These are phyloP conservation scores for Otolemur crassicaudatus DNA, from an alignment of 2,797 vertebrate genomes.

Conservation along the genomic window DNA sequence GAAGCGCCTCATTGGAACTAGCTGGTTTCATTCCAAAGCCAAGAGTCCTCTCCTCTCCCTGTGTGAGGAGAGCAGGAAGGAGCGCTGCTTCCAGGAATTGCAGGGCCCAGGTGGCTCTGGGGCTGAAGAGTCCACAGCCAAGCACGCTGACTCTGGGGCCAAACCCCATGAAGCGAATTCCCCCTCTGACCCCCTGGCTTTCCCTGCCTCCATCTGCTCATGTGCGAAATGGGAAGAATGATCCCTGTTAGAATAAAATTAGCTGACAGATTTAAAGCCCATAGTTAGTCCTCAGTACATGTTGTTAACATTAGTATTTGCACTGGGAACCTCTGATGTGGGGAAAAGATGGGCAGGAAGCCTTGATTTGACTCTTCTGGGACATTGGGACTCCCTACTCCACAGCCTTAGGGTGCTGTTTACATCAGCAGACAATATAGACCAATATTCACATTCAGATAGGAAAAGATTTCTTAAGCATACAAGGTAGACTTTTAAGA, in stretches of 20 bases:
- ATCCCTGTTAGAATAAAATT: not conserved
- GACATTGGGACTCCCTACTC: not conserved
- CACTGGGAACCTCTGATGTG: not conserved
- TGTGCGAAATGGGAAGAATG: not conserved
- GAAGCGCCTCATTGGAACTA: not conserved
- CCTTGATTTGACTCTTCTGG: not conserved
- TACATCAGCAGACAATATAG: not conserved
- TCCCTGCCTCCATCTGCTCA: not conserved
- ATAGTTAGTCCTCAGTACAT: too few relatives aligned
- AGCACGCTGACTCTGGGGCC: not conserved
- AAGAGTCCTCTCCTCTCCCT: not conserved
- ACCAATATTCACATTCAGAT: not conserved
- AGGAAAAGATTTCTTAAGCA: not conserved
- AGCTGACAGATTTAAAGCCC: not conserved
- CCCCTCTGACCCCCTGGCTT: not conserved
- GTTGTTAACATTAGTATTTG: not conserved
- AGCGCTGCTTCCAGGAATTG: not conserved
- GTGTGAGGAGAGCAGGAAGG: not conserved
- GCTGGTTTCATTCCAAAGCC: not conserved
- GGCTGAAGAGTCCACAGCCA: not conserved
- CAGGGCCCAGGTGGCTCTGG: not conserved
- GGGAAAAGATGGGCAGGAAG: not conserved
- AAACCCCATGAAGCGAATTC: not conserved
- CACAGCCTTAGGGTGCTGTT: too few relatives aligned
- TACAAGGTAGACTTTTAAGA: not conserved